phyloP scores from a whole-genome alignment of 2,797 vertebrate genomes.

The Acropternis orthonyx region DNA sequence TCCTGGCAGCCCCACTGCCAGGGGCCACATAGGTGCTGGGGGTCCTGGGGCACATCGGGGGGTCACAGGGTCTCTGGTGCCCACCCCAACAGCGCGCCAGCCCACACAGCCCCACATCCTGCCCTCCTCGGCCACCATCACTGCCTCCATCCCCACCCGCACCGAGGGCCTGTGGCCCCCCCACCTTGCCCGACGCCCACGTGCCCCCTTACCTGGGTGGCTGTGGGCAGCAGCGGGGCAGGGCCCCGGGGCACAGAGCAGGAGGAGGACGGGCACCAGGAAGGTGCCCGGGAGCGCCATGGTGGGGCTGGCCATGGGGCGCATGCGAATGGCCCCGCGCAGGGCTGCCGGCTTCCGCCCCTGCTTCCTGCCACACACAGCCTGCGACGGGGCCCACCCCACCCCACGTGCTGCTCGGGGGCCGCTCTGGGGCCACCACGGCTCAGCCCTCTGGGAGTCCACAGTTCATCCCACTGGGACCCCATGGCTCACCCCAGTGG shows the following conservation, averaged over 20 bases:
- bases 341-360: not conserved
- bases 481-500: too few relatives aligned
- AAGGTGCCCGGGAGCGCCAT: not conserved
- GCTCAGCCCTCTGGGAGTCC: not conserved
- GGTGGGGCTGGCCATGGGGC: fast-evolving
- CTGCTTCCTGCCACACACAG: not conserved
- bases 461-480: not conserved
- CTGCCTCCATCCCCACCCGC: not conserved
- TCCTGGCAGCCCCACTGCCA: not conserved
- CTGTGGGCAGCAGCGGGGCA: not conserved
- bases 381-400: not conserved
- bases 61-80: fast-evolving
- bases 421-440: fast-evolving
- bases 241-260: not conserved
- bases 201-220: not conserved
- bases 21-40: fast-evolving
- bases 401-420: fast-evolving
- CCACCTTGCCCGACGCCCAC: fast-evolving
- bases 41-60: fast-evolving
- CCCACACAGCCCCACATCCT: not conserved
- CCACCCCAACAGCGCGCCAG: fast-evolving
- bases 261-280: not conserved
- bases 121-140: not conserved
- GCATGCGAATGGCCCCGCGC: fast-evolving
- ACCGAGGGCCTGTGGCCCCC: not conserved